phyloP scores from a whole-genome alignment of 35 echinoderm and acorn worm genomes.

The Amphiura filiformis region DNA sequence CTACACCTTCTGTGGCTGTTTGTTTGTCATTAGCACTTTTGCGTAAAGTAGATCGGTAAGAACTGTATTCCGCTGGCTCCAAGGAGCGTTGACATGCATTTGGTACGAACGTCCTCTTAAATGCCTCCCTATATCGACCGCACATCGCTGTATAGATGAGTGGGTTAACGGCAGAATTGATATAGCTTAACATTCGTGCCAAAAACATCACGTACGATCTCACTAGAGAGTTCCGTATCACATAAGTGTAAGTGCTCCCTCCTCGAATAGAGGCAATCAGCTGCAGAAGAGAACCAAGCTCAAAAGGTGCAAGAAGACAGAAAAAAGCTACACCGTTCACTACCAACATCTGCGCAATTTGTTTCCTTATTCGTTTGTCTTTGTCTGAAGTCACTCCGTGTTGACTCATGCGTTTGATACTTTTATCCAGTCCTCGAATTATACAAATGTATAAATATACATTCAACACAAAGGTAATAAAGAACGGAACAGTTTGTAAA shows the following conservation, averaged over 20 bases:
- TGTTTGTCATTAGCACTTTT: no score
- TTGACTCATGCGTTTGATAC: not conserved
- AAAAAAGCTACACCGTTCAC: conserved; percentile 46
- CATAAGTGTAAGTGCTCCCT: not conserved
- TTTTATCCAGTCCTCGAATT: conserved; percentile 14
- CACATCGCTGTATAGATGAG: not conserved
- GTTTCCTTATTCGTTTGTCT: not conserved
- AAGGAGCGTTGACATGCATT: no score
- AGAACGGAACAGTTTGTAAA: conserved; percentile 35
- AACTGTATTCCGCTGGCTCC: no score
- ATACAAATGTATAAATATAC: conserved; percentile 31
- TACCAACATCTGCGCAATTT: conserved; percentile 42
- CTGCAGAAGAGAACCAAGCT: not conserved
- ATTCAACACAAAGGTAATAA: conserved; percentile 30
- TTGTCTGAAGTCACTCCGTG: not conserved
- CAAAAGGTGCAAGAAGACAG: conserved; percentile 32
- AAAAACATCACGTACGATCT: conserved; percentile 5
- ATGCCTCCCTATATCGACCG: not conserved
- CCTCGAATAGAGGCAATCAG: not conserved
- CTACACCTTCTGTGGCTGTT: no score
- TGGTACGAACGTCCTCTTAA: not conserved
- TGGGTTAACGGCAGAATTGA: not conserved
- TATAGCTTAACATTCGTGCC: not conserved
- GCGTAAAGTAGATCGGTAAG: no score
- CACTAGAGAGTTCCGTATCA: not conserved